Evolutionary conservation across 2,797 vertebrate genomes (phyloP).

Genomic region (Tinamus major): DNA sequence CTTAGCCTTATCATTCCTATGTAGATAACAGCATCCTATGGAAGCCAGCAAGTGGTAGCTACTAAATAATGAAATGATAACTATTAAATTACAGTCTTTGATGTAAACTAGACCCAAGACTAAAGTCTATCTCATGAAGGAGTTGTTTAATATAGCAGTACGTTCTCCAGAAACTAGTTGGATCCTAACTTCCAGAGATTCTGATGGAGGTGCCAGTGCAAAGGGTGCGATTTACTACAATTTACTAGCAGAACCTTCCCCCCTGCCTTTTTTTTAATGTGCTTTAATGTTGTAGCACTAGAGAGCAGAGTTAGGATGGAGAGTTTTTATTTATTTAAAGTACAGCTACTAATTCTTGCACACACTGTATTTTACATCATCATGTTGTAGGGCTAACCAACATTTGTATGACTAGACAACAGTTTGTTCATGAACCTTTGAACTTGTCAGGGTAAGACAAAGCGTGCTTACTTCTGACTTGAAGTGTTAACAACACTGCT

Average conservation of each 20-base stretch:
- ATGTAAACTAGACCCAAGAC: background rate
- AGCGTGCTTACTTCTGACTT: conserved; percentile 21
- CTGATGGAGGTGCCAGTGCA: background rate
- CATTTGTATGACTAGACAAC: background rate
- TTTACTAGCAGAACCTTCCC: background rate
- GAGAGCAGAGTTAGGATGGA: background rate
- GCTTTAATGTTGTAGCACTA: background rate
- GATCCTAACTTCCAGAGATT: background rate
- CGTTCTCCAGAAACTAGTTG: background rate
- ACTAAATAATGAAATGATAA: no score
- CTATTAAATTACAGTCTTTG: background rate
- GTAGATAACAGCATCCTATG: background rate
- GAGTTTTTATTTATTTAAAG: background rate
- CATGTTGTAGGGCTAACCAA: background rate
- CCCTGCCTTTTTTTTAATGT: background rate
- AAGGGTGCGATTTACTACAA: background rate
- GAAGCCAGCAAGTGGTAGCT: fast-evolving
- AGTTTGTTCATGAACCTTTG: conserved; percentile 16
- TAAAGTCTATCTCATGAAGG: background rate
- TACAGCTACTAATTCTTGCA: background rate
- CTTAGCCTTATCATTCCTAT: background rate
- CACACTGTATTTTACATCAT: background rate
- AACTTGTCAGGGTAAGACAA: conserved; percentile 19
- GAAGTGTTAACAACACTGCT: background rate
- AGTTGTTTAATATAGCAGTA: background rate